Conservation (phyloP, 2,888 invertebrate species). For the Amorpha juglandis region DNA sequence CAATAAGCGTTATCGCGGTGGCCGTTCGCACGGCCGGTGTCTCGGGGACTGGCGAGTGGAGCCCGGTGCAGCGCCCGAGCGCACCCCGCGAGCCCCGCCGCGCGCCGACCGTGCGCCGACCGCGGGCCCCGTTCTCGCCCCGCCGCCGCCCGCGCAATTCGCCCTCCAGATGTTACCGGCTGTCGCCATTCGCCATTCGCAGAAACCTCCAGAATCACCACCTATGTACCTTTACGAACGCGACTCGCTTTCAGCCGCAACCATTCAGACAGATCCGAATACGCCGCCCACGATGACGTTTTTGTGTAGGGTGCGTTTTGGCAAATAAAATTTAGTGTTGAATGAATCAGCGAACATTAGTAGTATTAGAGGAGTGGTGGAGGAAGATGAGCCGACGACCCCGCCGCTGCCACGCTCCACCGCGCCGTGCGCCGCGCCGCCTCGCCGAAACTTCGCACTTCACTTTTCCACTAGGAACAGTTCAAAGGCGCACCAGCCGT, state of each 20-base stretch:
- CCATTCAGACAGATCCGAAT: conserved; percentile 18
- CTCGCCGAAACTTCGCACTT: conserved; percentile 83
- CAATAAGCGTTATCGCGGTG: conserved; percentile 65
- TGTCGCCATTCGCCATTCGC: conserved; percentile 48
- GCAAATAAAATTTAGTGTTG: neutral
- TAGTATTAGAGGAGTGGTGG: conserved; percentile 37
- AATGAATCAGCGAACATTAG: neutral
- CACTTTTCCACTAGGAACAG: conserved; percentile 80
- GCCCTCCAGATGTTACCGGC: conserved; percentile 73
- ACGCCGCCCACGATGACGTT: neutral
- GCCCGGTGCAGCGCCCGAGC: conserved; percentile 69
- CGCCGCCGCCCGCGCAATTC: conserved; percentile 63
- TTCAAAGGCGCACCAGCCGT: conserved; percentile 72
- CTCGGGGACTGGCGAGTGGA: conserved; percentile 80
- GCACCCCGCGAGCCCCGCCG: conserved; percentile 64
- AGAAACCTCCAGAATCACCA: conserved; percentile 62
- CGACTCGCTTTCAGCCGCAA: conserved; percentile 17
- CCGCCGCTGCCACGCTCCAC: conserved; percentile 67
- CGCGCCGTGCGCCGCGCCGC: conserved; percentile 61
- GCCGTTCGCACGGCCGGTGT: conserved; percentile 83
- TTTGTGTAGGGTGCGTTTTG: neutral
- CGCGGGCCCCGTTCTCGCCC: conserved; percentile 54
- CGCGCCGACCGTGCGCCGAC: conserved; percentile 46
- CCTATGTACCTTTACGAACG: conserved; percentile 21
- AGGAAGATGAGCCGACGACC: conserved; percentile 68